Base-by-base conservation (phyloP, 92 coral and sea anemone species). In the Paramuricea clavata region DNA sequence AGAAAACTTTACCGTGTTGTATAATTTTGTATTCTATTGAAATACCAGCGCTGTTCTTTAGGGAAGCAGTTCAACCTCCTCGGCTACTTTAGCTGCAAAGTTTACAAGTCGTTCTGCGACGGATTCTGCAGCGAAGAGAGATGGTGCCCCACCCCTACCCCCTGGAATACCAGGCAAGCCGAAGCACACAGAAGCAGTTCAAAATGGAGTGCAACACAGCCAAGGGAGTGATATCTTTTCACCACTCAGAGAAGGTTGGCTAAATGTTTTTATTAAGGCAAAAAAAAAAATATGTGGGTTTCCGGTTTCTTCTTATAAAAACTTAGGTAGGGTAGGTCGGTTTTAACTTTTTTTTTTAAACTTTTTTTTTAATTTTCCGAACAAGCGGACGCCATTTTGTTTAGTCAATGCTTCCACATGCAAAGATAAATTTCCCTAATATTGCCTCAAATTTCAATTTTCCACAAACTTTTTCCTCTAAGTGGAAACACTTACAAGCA, bases 171-270 rank as follows among this genome's bases (percentile, higher is more conserved):
- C 85, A 8, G 86, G 76, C 3, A 74, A 33, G 21, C 83, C 82
- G 6, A 19, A 42, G 1, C 76, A 33, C 23, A 36, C 90, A 22
- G 39, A 67, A 15, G 44, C 86, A 22, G 92, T 86, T 44, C 95
- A 92, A 42, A 95, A 95, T 93, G 98, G 98, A 23, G 44, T 92
- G 31, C 91, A 87, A 67, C 85, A 57, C 19, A 62, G 91, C 25
- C 95, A 95, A 12, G 95, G 92, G 26, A 85, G 69, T 69, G 95
- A 88, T 27, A 82, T 97, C 21, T 97, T 97, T 76, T 97, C 99
- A 65, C 99, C 99, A 25, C 85, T 96, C 5, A 96, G 98, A 92
- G 99, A 94, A 90, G 93, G 99, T 93, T 52, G 71, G 86, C 78
- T 21, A 30, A 28, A 67, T 6, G 8, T 32, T 1, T 6, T 57